Conservation (phyloP, 2,113 vertebrate species). For the Vombatus ursinus region DNA sequence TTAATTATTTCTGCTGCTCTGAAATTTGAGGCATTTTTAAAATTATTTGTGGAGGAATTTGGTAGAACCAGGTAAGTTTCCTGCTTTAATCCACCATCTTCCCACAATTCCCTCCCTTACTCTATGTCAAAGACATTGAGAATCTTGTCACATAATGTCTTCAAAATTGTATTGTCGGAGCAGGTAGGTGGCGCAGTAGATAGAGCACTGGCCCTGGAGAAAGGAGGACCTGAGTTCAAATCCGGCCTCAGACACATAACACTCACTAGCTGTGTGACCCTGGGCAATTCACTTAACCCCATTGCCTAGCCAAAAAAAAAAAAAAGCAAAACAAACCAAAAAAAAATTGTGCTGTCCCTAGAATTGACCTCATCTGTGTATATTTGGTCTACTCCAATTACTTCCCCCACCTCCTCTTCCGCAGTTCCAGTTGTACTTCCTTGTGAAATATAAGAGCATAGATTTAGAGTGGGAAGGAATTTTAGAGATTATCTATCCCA, state of each 20-base stretch:
- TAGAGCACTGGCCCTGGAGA: no score
- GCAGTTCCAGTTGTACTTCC: not conserved
- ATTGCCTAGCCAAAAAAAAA: not conserved
- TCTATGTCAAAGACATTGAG: not conserved
- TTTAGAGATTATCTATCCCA: not conserved
- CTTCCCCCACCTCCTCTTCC: not conserved
- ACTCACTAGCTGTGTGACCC: no score
- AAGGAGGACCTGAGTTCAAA: no score
- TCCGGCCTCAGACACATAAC: no score
- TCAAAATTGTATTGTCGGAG: not conserved
- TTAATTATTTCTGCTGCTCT: no score
- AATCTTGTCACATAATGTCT: not conserved
- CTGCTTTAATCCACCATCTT: not conserved
- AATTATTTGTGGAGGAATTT: not conserved
- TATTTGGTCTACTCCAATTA: not conserved
- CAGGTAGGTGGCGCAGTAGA: no score
- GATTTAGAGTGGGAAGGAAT: not conserved
- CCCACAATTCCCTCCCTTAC: not conserved
- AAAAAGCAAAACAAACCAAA: no score
- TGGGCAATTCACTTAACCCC: no score
- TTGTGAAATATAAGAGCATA: not conserved
- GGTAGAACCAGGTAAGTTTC: not conserved
- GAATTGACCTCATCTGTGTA: not conserved
- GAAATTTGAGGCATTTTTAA: not conserved
- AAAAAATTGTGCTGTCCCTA: not conserved